These are phyloP conservation scores for Meloidogyne hapla DNA, from an alignment of 1,140 invertebrate species.

Conservation along the genomic window DNA sequence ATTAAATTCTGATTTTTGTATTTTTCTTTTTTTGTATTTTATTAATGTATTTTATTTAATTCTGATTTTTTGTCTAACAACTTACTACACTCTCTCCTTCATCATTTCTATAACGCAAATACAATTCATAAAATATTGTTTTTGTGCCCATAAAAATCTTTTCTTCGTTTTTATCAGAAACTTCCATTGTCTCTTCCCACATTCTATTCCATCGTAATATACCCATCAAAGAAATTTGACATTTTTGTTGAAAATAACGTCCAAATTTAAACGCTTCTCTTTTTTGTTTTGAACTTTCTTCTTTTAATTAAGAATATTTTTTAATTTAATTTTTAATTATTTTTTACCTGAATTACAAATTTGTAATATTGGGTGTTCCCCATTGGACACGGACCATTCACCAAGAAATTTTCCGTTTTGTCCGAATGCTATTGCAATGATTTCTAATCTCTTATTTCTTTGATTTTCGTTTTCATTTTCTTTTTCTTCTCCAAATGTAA, in stretches of 20 bases:
- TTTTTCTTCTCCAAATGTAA: constrained; percentile 31
- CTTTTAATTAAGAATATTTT: constrained; percentile 35
- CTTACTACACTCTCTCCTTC: constrained; percentile 26
- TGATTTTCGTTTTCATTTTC: background rate
- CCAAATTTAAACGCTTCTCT: constrained; percentile 47
- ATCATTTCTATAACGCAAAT: constrained; percentile 40
- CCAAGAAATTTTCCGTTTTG: constrained; percentile 54
- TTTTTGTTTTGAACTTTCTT: constrained; percentile 5
- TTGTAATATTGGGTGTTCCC: background rate
- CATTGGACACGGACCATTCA: constrained; percentile 4
- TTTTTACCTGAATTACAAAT: background rate
- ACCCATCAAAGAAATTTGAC: constrained; percentile 36
- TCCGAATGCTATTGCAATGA: constrained; percentile 37
- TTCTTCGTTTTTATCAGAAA: background rate
- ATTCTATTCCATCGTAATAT: constrained; percentile 29
- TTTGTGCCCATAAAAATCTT: background rate
- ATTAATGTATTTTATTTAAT: background rate
- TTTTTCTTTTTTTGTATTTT: background rate
- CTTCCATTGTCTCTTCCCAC: background rate
- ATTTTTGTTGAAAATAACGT: constrained; percentile 42
- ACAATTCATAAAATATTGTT: constrained; percentile 45
- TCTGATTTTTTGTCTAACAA: constrained; percentile 22
- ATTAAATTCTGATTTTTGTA: background rate
- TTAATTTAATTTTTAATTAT: background rate
- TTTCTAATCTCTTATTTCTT: constrained; percentile 37